A percentile compares a stretch with the other conserved stretches of the same genome.
Evolutionary conservation across 2,113 vertebrate genomes (phyloP).

Genomic region (Dipodomys spectabilis): DNA sequence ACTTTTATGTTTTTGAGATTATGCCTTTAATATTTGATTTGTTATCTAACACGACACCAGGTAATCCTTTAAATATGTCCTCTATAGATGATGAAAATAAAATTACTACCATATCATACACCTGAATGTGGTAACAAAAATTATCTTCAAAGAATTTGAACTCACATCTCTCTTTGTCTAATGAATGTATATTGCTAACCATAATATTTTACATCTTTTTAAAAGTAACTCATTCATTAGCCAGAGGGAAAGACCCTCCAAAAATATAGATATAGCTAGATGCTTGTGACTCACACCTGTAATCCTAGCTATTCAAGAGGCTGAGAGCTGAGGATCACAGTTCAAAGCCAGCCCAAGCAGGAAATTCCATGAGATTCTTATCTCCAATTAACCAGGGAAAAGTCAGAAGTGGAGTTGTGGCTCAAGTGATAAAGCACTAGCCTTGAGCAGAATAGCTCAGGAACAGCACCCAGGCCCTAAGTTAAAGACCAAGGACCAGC

Average conservation of each 20-base stretch:
- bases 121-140: background rate
- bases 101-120: background rate
- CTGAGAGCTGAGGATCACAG: too few relatives aligned
- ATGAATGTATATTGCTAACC: background rate
- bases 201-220: background rate
- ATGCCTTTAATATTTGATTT: constrained; percentile 21
- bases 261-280: background rate
- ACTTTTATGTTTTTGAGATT: background rate
- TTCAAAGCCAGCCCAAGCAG: too few relatives aligned
- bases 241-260: background rate
- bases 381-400: too few relatives aligned
- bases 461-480: too few relatives aligned
- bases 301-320: too few relatives aligned
- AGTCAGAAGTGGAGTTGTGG: too few relatives aligned
- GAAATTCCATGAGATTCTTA: too few relatives aligned
- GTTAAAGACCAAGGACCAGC: too few relatives aligned
- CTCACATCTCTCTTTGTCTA: background rate
- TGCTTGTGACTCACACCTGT: too few relatives aligned
- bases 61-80: background rate
- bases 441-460: too few relatives aligned
- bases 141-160: constrained; percentile 24
- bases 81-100: background rate
- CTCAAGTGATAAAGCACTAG: too few relatives aligned
- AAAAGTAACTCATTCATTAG: constrained; percentile 31
- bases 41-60: background rate